Base-by-base conservation (phyloP, 1,140 invertebrate species). In the Psix sp. region DNA sequence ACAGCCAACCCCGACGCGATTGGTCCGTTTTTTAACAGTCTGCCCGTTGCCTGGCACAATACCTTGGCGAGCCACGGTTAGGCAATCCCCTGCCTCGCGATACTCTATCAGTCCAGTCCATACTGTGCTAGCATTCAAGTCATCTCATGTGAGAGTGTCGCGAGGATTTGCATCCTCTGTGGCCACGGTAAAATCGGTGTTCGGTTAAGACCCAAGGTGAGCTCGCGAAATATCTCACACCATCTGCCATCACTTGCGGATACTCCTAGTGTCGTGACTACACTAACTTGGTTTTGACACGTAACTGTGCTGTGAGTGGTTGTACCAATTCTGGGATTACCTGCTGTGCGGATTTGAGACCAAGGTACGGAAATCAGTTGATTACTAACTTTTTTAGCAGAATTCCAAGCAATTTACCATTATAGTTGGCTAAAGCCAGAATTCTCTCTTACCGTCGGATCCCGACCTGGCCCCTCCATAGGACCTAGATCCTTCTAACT, bases 61-160 rank as follows among this genome's bases (percentile, higher is more conserved):
- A 73, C 68, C 66, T 65, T 29, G 49, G 46, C 43, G 33, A 49
- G 52, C 51, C 66, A 77, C 80, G 81, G 80, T 83, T 83, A 79
- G 77, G 83, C 84, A 82, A 85, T 84, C 77, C 79, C 80, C 77
- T 74, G 78, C 77, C 77, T 78, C 74, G 62, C 82, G 84, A 85
- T 85, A 86, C 76, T 85, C 82, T 86, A 85, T 85, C 84, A 86
- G 83, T 86, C 73, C 66, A 82, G 78, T 82, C 63, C 80, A 79
- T 78, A 76, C 79, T 73, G 78, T 71, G 76, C 77, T 79, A 63
- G 51, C 66, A 79, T 80, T 74, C 48, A 78, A 84, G 75, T 78
- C 81, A 78, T 80, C 77, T 46, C 66, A 60, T n/a, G 46, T 45
- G 20, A 52, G 43, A 33, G 35, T 43, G 46, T 63, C 76, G 72